Base-by-base conservation (phyloP, 1,140 invertebrate genomes). In the Bombus turneri region DNA sequence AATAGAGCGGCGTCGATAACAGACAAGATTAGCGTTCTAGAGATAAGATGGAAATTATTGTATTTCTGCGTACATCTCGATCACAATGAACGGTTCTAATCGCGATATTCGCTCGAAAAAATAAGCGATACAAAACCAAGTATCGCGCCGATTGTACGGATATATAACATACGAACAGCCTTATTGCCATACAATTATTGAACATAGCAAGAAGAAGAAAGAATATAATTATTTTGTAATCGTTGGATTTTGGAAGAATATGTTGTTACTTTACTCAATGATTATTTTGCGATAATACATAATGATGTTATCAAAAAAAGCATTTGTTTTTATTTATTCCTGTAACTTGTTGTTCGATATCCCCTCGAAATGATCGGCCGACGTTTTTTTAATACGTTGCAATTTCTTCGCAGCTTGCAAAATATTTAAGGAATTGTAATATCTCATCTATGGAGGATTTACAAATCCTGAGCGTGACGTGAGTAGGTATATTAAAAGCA, bases 401-500 rank as follows among this genome's bases (percentile, higher is more conserved):
- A 82, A 88, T 76, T 87, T 92, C 86, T 90, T 91, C 87, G 82
- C 95, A 97, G 97, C 95, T 97, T 57, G 95, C 96, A 10, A 96
- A 95, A 77, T 97, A 97, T 86, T 94, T 97, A 86, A 96, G 95
- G 91, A 95, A 95, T 84, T 96, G 96, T n/a, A 97, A 97, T 91
- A 96, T 97, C 37, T 96, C 96, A 5, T 96, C 96, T 83, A 96
- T 96, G 87, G 97, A 96, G 91, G 97, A 97, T 90, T 94, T 97
- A 77, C 96, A 97, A 95, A 95, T 97, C 83, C 94, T 97, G 86
- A 97, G 96, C 89, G 95, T 97, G 90, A 96, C 96, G 96, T 97
- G 95, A 96, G 96, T 95, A 94, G 90, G 86, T 92, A 93, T 81
- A 91, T 90, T 87, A 73, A 62, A 73, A 62, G 92, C 75, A 59